phyloP scores from a whole-genome alignment of 1,140 invertebrate genomes.

The Cotesia glomerata region DNA sequence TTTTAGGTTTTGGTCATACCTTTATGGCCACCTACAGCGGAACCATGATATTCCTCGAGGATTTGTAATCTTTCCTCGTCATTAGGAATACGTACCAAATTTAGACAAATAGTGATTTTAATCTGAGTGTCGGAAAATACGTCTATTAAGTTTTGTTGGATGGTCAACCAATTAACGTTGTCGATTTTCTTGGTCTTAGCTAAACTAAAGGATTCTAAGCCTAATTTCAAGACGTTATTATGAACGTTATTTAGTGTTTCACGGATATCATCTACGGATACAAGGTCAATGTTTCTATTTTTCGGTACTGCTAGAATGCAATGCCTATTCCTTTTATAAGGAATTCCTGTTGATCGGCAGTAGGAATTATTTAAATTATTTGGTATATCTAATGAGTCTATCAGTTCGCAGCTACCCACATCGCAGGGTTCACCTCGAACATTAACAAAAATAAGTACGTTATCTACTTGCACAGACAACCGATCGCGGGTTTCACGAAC shows the following conservation, averaged over 20 bases:
- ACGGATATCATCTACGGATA: neutral
- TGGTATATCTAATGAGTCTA: neutral
- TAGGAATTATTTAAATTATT: neutral
- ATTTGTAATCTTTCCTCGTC: slow-evolving; percentile 1
- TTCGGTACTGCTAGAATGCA: neutral
- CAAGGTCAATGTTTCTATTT: neutral
- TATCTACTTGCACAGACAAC: too few relatives aligned
- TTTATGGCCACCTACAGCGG: slow-evolving; percentile 17
- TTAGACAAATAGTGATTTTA: slow-evolving; percentile 1
- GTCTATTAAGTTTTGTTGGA: slow-evolving; percentile 1
- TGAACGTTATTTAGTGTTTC: neutral
- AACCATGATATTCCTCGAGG: slow-evolving; percentile 23
- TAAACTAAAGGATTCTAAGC: neutral
- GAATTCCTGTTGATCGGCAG: neutral
- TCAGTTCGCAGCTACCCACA: too few relatives aligned
- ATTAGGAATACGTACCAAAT: slow-evolving; percentile 1
- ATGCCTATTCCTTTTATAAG: neutral
- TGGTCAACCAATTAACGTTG: neutral
- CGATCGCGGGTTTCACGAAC: too few relatives aligned
- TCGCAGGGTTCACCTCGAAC: too few relatives aligned
- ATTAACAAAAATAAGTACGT: too few relatives aligned
- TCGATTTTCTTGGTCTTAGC: slow-evolving; percentile 8
- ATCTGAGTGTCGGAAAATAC: neutral
- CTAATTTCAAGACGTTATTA: neutral
- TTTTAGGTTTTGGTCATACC: slow-evolving; percentile 22